These are phyloP conservation scores for Prunella fulvescens DNA, from an alignment of 2,113 vertebrate genomes.

Conservation along the genomic window DNA sequence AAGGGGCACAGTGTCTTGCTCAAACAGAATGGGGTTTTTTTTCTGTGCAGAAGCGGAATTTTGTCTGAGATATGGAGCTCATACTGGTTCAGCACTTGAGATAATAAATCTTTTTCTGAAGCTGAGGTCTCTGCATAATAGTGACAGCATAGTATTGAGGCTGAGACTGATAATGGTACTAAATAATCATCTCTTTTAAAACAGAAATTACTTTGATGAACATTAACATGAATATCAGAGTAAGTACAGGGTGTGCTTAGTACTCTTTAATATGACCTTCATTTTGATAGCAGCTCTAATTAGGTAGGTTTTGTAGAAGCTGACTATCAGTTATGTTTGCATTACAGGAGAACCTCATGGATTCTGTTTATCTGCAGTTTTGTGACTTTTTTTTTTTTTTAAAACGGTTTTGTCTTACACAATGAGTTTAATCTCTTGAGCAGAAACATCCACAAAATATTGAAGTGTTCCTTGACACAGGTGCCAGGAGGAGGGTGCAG, in stretches of 20 bases:
- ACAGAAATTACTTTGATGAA: constrained; percentile 66
- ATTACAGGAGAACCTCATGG: neutral
- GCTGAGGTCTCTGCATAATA: constrained; percentile 58
- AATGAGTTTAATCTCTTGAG: neutral
- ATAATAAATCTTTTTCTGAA: constrained; percentile 58
- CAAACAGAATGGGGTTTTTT: neutral
- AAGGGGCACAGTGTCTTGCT: neutral
- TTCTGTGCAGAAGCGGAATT: neutral
- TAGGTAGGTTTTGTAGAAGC: neutral
- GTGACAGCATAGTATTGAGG: constrained; percentile 35
- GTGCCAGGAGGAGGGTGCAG: neutral
- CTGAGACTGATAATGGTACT: constrained; percentile 54
- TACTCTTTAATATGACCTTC: constrained; percentile 63
- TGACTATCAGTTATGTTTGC: neutral
- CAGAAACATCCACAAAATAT: neutral
- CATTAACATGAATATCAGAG: constrained; percentile 59
- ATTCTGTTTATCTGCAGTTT: neutral
- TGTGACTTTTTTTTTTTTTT: neutral
- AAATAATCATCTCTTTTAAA: constrained; percentile 62
- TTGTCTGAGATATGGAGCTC: neutral
- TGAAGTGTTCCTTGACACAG: neutral
- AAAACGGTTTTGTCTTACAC: neutral
- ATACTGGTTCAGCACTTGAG: constrained; percentile 19
- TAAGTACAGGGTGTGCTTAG: constrained; percentile 51
- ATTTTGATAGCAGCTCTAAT: constrained; percentile 56